Base-by-base conservation (phyloP, 2,888 invertebrate species). In the Bombylius major region DNA sequence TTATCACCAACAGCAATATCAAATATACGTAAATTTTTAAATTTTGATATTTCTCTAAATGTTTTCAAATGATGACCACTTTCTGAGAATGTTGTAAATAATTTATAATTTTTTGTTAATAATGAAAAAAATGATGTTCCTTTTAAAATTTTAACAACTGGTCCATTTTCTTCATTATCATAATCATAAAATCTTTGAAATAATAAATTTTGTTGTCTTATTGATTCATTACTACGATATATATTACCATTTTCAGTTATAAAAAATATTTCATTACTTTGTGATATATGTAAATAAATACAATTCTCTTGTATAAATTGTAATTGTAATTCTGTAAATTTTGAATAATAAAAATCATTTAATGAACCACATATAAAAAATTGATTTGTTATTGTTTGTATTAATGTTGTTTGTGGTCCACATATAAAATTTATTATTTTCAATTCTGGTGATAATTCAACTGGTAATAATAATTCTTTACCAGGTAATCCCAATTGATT, bases 41-140 rank as follows among this genome's bases (percentile, higher is more conserved):
- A 72, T 60, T 73, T 73, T n/a, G 72, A 70, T 50, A 73, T 73
- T 62, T 73, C 73, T 14, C 73, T 67, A 60, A 73, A 73, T 7
- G 73, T 73, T 59, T 71, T 73, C 59, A 72, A 60, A 57, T 73
- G 73, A 60, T 73, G 72, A 2, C 73, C 73, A 55, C 72, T 72
- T 60, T 73, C 73, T 47, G 73, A 73, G 57, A 73, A 72, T 9
- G 74, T 73, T 4, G 73, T 73, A 33, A 71, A 71, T 60, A 73
- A 73, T 59, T 72, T 72, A 60, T 70, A 67, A 0, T 70, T 70
- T 61, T 68, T 71, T 55, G 70, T 73, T 5, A 72, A 65, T 7
- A 69, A 71, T 2, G 70, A 67, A 57, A 67, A 73, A 60, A 72
- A 72, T 31, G 72, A 72, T 42, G 63, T 67, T 5, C 73, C 72